Base-by-base conservation (phyloP, 37 sponge, comb jelly and placozoan species). In the Chondrilla cf. caribensis region DNA sequence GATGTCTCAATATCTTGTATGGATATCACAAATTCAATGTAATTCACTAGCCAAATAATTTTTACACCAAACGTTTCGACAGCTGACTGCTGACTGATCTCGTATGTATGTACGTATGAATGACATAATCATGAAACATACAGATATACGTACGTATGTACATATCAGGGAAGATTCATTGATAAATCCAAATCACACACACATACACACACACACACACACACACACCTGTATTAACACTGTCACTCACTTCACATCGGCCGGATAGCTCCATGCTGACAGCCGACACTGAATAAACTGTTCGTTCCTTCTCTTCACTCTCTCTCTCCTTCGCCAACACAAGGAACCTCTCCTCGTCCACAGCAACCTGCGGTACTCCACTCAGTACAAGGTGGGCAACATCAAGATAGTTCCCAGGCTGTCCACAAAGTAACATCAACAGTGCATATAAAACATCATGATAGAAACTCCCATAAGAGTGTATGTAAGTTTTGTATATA, bases 351-450 rank as follows among this genome's bases (percentile, higher is more conserved):
- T 35, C n/a, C 21, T 51, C 31, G 58, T 86, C 76, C 21, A 90
- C 60, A 43, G 71, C 40, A 40, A 11, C 58, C 0, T 36, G 33
- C n/a, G 81, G 77, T 2, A 84, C n/a, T 22, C 54, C 78, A 58
- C 40, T n/a, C 55, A 91, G 4, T 25, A 80, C 76, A 7, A 91
- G 78, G 67, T 91, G 76, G 33, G 60, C 86, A 81, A 85, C 54
- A 41, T 89, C 86, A 8, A 58, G 32, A 54, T 65, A 89, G 3
- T 26, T 19, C 0, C 88, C 88, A 54, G 47, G 54, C 91, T 91
- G 43, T 19, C 18, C 2, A 35, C 66, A 31, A 11, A 79, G 42
- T 67, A 7, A 72, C 19, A 38, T 29, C n/a, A n/a, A n/a, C n/a
- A n/a, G n/a, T n/a, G n/a, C n/a, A n/a, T n/a, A n/a, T n/a, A 59